These are phyloP conservation scores for Bombus haemorrhoidalis DNA, from an alignment of 1,140 invertebrate species.

Conservation along the genomic window DNA sequence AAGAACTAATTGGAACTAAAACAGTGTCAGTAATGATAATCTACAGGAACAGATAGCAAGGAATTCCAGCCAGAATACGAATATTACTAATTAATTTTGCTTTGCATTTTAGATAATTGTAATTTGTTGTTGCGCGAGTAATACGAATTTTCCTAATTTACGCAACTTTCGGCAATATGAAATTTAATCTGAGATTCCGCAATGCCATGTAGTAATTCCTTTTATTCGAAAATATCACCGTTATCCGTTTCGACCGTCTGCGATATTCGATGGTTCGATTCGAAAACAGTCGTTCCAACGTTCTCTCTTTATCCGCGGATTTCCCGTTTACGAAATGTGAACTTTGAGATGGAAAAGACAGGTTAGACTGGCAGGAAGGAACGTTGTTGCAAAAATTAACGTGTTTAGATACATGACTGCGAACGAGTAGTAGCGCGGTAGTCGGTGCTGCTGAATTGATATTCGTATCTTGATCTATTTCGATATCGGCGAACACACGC, in stretches of 20 bases:
- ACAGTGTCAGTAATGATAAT: neutral
- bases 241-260: slow-evolving; percentile 31
- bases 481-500: no score
- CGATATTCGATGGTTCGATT: slow-evolving; percentile 9
- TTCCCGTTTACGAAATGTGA: slow-evolving; percentile 50
- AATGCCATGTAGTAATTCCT: slow-evolving; percentile 21
- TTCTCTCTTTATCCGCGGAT: slow-evolving; percentile 53
- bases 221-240: slow-evolving; percentile 41
- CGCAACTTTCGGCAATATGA: neutral
- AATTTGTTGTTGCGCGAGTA: neutral
- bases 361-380: no score
- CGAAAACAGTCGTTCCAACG: slow-evolving; percentile 52
- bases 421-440: no score
- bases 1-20: slow-evolving; percentile 5
- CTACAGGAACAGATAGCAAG: neutral
- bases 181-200: neutral
- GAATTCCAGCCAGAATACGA: neutral
- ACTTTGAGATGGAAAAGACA: no score
- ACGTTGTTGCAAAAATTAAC: no score
- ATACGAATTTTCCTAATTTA: neutral
- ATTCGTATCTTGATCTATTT: no score
- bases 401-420: no score
- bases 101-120: no score
- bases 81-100: neutral
- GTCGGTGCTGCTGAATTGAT: no score